Conservation (phyloP, 2,888 invertebrate genomes). For the Chrysina gloriosa region DNA sequence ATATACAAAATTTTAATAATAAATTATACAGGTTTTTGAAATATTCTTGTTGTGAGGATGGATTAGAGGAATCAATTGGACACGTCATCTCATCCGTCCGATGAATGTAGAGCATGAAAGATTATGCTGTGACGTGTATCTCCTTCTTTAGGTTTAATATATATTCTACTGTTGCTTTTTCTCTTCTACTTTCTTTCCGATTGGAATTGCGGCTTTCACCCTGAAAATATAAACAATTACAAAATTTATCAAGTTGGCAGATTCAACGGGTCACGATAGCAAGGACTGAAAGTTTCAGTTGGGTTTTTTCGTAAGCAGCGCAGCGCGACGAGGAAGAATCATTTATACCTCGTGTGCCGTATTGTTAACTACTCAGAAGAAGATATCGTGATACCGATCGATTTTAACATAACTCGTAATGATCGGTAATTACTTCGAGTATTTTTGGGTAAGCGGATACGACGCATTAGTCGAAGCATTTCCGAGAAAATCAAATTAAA, state of each 20-base stretch:
- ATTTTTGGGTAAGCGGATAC: no score
- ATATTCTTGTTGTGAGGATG: constrained; percentile 46
- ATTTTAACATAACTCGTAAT: no score
- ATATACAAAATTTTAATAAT: constrained; percentile 50
- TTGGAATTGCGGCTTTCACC: constrained; percentile 88
- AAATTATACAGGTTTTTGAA: constrained; percentile 49
- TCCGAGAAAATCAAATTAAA: no score
- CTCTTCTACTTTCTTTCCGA: constrained; percentile 87
- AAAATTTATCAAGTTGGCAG: constrained; percentile 29
- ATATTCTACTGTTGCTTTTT: constrained; percentile 83
- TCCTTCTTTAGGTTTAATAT: constrained; percentile 1
- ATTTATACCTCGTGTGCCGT: no score
- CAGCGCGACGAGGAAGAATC: no score
- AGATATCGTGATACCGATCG: no score
- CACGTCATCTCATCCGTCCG: constrained; percentile 42
- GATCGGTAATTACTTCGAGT: no score
- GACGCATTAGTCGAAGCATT: no score
- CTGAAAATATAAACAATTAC: constrained; percentile 67
- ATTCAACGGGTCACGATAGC: no score
- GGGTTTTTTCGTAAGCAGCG: no score
- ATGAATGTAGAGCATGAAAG: constrained; percentile 41
- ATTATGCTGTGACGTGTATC: constrained; percentile 36
- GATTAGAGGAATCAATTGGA: constrained; percentile 46
- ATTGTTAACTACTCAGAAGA: no score
- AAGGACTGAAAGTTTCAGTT: no score